Base-by-base conservation (phyloP, 2,888 invertebrate species). In the Sinohyriopsis cumingii region DNA sequence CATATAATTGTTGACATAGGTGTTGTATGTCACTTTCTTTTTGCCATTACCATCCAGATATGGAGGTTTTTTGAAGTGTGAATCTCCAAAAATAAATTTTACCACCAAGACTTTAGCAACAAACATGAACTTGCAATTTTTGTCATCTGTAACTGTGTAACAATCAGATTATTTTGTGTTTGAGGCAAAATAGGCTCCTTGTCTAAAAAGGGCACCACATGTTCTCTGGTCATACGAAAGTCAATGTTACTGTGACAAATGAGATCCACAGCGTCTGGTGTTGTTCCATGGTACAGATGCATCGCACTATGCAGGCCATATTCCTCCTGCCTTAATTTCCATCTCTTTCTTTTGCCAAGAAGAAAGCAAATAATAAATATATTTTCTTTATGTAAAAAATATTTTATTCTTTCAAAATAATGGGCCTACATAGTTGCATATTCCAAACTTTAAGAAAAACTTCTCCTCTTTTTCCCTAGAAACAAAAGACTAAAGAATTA, bases 21-120 rank as follows among this genome's bases (percentile, higher is more conserved):
- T 72, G 63, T 85, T 81, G 68, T 77, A 85, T 62, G 75, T 75
- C 28, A 75, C 77, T 63, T 75, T 77, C 61, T 65, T 75, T 22
- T 63, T 69, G 63, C 75, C 71, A 33, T 60, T 62, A 6, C 69
- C 62, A 59, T 77, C 75, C 25, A 77, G 65, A 20, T 75, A 63
- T 45, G 77, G 77, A 0, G 77, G 77, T 28, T 75, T 57, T 54
- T 75, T 77, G 25, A 73, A 95, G 95, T 1, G 93, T 91, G 71
- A 56, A 61, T 64, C 24, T 3, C 75, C 75, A n/a, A 9, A 67
- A 62, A 55, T 68, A 69, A 7, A 54, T 55, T 64, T 68, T 69
- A 12, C 75, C 77, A 64, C 65, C 54, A n/a, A n/a, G n/a, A n/a
- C n/a, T n/a, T n/a, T n/a, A n/a, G n/a, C n/a, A n/a, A n/a, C n/a